Evolutionary conservation across 2,797 vertebrate species (phyloP), one percentile per base, ranked within the genome.

Genomic region (Sebastes paucispinis): DNA sequence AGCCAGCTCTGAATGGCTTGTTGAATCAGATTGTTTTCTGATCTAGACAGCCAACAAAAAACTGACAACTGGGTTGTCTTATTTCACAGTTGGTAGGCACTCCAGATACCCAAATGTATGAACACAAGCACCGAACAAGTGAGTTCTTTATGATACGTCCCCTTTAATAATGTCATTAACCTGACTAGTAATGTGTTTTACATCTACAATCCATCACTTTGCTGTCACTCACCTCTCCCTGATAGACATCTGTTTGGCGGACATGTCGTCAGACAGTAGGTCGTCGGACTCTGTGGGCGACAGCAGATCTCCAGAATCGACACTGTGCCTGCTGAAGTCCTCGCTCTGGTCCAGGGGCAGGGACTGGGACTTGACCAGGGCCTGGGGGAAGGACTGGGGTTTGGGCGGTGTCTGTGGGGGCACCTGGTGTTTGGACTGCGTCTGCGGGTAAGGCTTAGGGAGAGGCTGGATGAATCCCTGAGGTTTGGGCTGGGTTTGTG

Each of bases 241-340:
- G 94, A 99, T 99, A 13, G 98, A 99, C 98, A 99, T 98, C 0
- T 97, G 97, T 95, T 97, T 97, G 92, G 91, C 72, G 81, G 97
- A 94, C 87, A 96, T 96, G 85, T 72, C n/a, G 84, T 97, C 97
- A 8, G 95, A 90, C 74, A 82, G 69, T n/a, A 83, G 93, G 57
- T 98, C 97, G 43, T 73, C 88, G 3, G 84, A 75, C 0, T 94
- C 95, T 1, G 91, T 88, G 82, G 95, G 96, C 89, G 92, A 90
- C 77, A 92, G 87, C 60, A 82, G 87, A 34, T 93, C 93, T 60
- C 86, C 88, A 58, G 91, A 92, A 3, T 85, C 69, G 77, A 81
- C 80, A 2, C 88, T 91, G 79, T 82, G 75, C 47, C 60, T 75
- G 88, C 71, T 80, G 58, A 86, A 66, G 83, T 94, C 92, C 39